Evolutionary conservation across 2,113 vertebrate genomes (phyloP).

Genomic region (Microcebus murinus): DNA sequence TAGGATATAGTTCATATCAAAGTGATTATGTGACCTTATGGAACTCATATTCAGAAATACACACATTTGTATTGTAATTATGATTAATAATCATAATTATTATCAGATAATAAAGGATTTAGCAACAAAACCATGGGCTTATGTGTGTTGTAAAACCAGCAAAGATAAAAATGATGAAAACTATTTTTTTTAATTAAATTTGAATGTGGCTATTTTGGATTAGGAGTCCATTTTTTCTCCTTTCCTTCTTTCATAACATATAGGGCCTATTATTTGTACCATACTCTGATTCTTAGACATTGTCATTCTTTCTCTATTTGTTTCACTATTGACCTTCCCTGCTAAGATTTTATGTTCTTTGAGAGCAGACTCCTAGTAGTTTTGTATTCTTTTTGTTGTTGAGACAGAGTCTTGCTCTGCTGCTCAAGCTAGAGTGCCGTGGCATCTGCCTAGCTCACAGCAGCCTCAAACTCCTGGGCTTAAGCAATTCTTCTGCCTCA

Average conservation of each 20-base stretch:
- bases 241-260: not conserved
- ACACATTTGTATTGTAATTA: slow-evolving; percentile 8
- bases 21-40: not conserved
- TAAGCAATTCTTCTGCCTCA: too few relatives aligned
- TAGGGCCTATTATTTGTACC: not conserved
- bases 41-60: not conserved
- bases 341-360: slow-evolving; percentile 1
- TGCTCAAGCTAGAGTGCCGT: too few relatives aligned
- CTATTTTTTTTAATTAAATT: not conserved
- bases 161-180: not conserved
- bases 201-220: not conserved
- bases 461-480: too few relatives aligned
- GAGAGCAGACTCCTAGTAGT: not conserved
- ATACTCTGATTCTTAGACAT: not conserved
- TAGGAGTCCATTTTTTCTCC: not conserved
- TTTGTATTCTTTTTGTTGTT: not conserved
- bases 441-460: too few relatives aligned
- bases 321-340: not conserved
- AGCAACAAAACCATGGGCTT: not conserved
- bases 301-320: not conserved
- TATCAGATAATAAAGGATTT: not conserved
- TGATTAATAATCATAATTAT: not conserved
- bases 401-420: too few relatives aligned
- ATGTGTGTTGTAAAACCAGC: not conserved
- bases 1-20: not conserved